These are phyloP conservation scores for Drosophila percnosoma DNA, from an alignment of 2,888 invertebrate species.

Conservation along the genomic window DNA sequence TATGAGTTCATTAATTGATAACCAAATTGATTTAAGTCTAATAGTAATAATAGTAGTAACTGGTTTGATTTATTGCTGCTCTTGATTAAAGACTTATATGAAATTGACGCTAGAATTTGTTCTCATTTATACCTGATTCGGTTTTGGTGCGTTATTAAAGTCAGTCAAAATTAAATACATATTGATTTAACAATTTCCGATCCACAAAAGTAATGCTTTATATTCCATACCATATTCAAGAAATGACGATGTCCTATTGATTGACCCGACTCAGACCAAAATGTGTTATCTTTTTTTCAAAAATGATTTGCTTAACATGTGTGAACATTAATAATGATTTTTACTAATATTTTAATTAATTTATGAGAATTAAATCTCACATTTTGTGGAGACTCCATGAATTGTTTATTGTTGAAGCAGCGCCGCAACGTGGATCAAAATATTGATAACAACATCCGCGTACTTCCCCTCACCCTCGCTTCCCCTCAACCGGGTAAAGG, in stretches of 20 bases:
- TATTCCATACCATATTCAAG: not conserved
- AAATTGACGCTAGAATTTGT: not conserved
- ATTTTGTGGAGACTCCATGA: not conserved
- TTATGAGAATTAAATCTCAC: not conserved
- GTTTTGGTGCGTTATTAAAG: not conserved
- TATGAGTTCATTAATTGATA: not conserved
- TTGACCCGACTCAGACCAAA: not conserved
- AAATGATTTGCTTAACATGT: not conserved
- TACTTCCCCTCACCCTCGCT: not conserved
- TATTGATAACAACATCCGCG: constrained; percentile 3
- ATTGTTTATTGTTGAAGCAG: not conserved
- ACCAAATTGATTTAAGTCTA: accelerated
- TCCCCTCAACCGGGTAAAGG: constrained; percentile 10
- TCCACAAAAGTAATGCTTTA: not conserved
- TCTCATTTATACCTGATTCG: not conserved
- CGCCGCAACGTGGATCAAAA: not conserved
- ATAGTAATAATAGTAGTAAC: not conserved
- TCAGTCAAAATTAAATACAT: not conserved
- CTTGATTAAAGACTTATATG: not conserved
- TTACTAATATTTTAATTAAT: not conserved
- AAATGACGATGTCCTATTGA: not conserved
- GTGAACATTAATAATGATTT: not conserved
- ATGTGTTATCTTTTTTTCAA: not conserved
- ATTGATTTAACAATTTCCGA: not conserved
- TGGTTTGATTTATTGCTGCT: not conserved